Percentiles rank a stretch among this genome's conserved stretches.
These are phyloP conservation scores for Agapornis roseicollis DNA, from an alignment of 2,113 vertebrate genomes.

Conservation along the genomic window DNA sequence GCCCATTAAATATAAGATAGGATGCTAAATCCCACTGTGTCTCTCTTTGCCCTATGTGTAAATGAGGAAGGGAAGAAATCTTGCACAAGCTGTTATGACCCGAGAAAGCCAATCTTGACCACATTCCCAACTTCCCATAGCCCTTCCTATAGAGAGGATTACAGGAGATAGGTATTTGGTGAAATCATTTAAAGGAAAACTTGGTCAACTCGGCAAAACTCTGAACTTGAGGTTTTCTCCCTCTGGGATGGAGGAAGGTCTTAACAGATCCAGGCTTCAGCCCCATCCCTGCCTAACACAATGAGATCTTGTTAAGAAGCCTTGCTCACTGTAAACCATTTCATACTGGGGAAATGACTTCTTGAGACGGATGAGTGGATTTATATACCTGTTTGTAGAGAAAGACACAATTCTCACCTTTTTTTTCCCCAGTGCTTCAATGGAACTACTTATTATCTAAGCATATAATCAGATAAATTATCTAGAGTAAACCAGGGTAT, in stretches of 20 bases:
- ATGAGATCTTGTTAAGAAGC: not conserved
- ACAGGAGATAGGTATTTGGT: not conserved
- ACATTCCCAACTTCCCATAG: not conserved
- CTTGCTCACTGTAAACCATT: not conserved
- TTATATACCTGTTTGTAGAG: not conserved
- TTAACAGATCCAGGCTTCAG: not conserved
- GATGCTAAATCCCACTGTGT: not conserved
- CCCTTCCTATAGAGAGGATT: not conserved
- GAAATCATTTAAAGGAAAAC: not conserved
- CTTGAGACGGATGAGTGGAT: not conserved
- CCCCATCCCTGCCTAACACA: not conserved
- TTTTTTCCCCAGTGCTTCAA: not conserved
- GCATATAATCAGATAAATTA: not conserved
- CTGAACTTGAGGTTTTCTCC: not conserved
- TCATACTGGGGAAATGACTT: not conserved
- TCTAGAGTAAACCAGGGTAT: not conserved
- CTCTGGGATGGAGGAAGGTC: not conserved
- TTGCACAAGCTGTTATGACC: rapidly evolving
- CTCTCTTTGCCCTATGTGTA: not conserved
- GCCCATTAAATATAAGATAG: not conserved
- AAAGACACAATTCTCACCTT: not conserved
- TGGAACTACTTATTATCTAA: not conserved
- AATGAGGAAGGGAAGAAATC: not conserved
- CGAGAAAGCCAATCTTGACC: not conserved
- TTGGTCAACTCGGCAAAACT: not conserved